Evolutionary conservation across 2,888 invertebrate genomes (phyloP).

Genomic region (Drosophila stalkeri): DNA sequence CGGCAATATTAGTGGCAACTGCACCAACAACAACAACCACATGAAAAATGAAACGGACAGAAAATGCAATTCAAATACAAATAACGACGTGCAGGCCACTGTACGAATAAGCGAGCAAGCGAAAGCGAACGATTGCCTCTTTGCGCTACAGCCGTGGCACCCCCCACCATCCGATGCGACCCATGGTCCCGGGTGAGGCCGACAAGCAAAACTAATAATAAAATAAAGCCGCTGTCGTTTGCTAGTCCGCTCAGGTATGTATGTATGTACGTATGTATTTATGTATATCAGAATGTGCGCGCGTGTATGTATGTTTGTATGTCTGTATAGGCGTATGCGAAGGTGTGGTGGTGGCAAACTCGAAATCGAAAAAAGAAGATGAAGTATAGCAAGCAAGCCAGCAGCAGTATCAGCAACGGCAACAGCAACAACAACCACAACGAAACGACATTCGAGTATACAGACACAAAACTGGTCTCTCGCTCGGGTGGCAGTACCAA

Average conservation of each 20-base stretch:
- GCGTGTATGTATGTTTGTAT: conserved; percentile 8
- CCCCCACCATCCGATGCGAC: conserved; percentile 16
- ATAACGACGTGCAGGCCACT: conserved; percentile 40
- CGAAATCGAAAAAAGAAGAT: conserved; percentile 74
- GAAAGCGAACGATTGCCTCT: conserved; percentile 52
- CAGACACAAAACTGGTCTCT: conserved; percentile 73
- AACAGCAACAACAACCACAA: conserved; percentile 51
- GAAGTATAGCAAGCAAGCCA: conserved; percentile 70
- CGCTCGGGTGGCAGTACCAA: conserved; percentile 26
- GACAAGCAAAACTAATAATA: conserved; percentile 75
- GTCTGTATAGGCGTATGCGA: conserved; percentile 18
- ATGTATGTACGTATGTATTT: conserved; percentile 8
- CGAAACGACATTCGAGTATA: conserved; percentile 68
- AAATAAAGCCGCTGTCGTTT: conserved; percentile 73
- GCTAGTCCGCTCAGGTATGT: conserved; percentile 57
- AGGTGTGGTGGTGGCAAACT: conserved; percentile 61
- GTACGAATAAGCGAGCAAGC: conserved; percentile 47
- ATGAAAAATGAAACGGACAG: neutral
- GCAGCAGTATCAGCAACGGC: conserved; percentile 29
- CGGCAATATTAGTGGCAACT: conserved; percentile 10
- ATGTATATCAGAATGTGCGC: neutral
- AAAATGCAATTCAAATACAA: conserved; percentile 31
- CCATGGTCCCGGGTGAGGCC: conserved; percentile 45
- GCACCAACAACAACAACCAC: conserved; percentile 4
- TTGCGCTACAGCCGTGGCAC: conserved; percentile 26